phyloP scores from a whole-genome alignment of 2,888 invertebrate genomes.

The Acholoe squamosa region DNA sequence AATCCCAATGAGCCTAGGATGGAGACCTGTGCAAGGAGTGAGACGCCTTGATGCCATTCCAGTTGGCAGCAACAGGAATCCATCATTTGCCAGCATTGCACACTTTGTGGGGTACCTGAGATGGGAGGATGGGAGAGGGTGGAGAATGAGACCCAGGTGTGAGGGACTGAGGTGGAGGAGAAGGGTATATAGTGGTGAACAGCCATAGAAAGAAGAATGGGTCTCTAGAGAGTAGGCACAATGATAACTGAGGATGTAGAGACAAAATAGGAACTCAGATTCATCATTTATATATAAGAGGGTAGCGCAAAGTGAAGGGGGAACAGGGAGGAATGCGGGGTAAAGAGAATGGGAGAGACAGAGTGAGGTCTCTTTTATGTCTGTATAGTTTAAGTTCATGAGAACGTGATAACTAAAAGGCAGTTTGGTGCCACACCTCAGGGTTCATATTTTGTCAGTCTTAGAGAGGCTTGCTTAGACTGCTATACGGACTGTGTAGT shows the following conservation, averaged over 20 bases:
- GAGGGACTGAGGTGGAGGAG: neutral
- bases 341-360: neutral
- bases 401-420: no score
- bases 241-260: neutral
- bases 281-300: neutral
- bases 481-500: no score
- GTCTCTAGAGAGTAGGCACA: neutral
- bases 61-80: slow-evolving; percentile 14
- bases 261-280: neutral
- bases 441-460: no score
- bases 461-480: no score
- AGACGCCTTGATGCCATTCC: slow-evolving; percentile 19
- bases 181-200: neutral
- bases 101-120: neutral
- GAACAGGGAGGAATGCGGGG: neutral
- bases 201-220: neutral
- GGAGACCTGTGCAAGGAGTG: no score
- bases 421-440: no score
- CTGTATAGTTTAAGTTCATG: no score
- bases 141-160: neutral
- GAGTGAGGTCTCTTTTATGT: no score
- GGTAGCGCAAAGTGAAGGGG: neutral
- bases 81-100: neutral
- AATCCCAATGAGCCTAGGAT: no score
- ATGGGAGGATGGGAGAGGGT: neutral